Percentiles rank a stretch among this genome's conserved stretches.
Conservation (phyloP, 2,797 vertebrate species). For the Sebastolobus alascanus region DNA sequence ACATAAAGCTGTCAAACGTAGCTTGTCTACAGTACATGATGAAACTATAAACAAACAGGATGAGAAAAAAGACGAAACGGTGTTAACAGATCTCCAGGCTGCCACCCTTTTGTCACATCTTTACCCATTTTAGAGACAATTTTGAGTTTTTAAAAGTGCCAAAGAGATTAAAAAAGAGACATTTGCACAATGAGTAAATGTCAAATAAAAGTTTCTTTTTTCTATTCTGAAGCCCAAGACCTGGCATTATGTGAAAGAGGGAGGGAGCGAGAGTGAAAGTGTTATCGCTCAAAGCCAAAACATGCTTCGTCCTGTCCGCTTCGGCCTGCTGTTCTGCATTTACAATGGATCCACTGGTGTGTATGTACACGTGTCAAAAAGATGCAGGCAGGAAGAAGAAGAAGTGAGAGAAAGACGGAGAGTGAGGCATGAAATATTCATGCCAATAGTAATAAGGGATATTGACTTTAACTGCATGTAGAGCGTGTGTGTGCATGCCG, state of each 20-base stretch:
- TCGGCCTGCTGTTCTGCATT: constrained; percentile 34
- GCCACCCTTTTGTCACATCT: background rate
- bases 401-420: background rate
- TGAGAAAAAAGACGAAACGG: background rate
- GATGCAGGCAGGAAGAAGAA: constrained; percentile 1
- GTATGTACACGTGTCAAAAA: constrained; percentile 44
- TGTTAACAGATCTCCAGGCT: constrained; percentile 12
- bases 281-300: constrained; percentile 7
- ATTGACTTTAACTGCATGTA: constrained; percentile 9
- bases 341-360: constrained; percentile 16
- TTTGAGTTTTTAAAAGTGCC: constrained; percentile 2
- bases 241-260: background rate
- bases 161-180: constrained; percentile 10
- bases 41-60: constrained; percentile 7
- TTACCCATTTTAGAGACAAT: background rate
- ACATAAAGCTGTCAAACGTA: constrained; percentile 38
- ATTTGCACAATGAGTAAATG: constrained; percentile 2
- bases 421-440: constrained; percentile 28
- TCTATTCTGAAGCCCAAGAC: background rate
- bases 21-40: constrained; percentile 15
- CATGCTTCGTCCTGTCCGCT: constrained; percentile 36
- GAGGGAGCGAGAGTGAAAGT: constrained; percentile 8
- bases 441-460: constrained; percentile 23
- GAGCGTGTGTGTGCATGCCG: constrained; percentile 7
- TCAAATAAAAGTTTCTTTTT: background rate